A percentile compares a stretch with the other conserved stretches of the same genome.
Evolutionary conservation across 2,888 invertebrate genomes (phyloP).

Genomic region (Piscicola geometra): DNA sequence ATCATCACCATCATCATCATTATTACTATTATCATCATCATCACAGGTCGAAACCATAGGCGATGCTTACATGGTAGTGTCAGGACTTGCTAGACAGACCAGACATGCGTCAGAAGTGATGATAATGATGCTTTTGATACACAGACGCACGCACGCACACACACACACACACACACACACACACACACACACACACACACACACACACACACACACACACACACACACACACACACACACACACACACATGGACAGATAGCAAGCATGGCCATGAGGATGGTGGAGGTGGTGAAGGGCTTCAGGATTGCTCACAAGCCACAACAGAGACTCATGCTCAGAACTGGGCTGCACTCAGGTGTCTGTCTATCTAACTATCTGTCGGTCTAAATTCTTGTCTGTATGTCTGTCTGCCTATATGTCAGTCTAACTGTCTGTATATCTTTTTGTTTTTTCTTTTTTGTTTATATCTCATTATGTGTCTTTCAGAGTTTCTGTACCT

Average conservation of each 20-base stretch:
- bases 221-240: no score
- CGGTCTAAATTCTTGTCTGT: no score
- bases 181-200: no score
- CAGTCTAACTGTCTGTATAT: no score
- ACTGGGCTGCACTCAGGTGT: conserved; percentile 40
- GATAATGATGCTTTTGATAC: no score
- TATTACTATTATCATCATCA: conserved; percentile 11
- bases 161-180: no score
- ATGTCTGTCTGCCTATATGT: no score
- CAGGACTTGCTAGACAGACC: conserved; percentile 28
- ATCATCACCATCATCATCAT: conserved; percentile 34
- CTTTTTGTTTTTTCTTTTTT: no score
- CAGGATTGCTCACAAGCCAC: conserved; percentile 34
- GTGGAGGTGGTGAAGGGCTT: conserved; percentile 24
- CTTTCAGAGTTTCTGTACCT: background rate
- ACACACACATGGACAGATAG: conserved; percentile 7
- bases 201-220: no score
- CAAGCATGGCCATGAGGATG: conserved; percentile 33
- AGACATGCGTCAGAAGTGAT: conserved; percentile 21
- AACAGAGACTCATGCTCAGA: conserved; percentile 32
- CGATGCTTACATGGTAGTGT: conserved; percentile 40
- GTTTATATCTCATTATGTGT: no score
- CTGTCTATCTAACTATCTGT: no score
- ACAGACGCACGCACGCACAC: no score
- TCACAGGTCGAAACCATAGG: conserved; percentile 40